Base-by-base conservation (phyloP, 2,888 invertebrate species). In the Eristalis pertinax region DNA sequence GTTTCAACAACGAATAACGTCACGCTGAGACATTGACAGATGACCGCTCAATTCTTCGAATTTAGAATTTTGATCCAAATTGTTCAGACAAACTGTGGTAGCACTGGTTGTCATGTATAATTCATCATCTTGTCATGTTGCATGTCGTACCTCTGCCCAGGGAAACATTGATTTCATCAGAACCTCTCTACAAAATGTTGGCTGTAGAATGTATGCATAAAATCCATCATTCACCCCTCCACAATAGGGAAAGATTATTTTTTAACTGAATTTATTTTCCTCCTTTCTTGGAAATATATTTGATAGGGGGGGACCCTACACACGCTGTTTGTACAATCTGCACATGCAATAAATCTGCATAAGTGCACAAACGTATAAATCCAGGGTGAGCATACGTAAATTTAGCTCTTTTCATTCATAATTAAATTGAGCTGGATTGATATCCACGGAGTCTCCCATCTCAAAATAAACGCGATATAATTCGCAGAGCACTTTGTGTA, bases 401-500 rank as follows among this genome's bases (percentile, higher is more conserved):
- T 50, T 50, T 50, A 50, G 50, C 50, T 50, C 50, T 50, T 50
- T 50, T 50, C 50, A 50, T 50, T 50, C 50, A 50, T 50, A 50
- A 50, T 50, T 50, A 50, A 19, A 19, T 50, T 50, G 19, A 50
- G 50, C 19, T 19, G 19, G 8, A 1, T 19, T 50, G 19, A 19
- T 50, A 50, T 50, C 50, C 50, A 50, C 8, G 1, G 19, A 19
- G 50, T 19, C 19, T 19, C 19, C 19, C 8, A 50, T 50, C 50
- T 50, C 50, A 19, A 50, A 50, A 50, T 50, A 50, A 50, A 50
- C 50, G 19, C 43, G 15, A 43, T 15, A n/a, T 7, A n/a, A 43
- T 7, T 43, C 43, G 43, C 50, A 50, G 19, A 19, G 50, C 19
- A 50, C 19, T n/a, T 19, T 43, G 43, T n/a, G 8, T 19, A 19